These are phyloP conservation scores for Laupala kohalensis DNA, from an alignment of 1,140 invertebrate species.

Conservation along the genomic window DNA sequence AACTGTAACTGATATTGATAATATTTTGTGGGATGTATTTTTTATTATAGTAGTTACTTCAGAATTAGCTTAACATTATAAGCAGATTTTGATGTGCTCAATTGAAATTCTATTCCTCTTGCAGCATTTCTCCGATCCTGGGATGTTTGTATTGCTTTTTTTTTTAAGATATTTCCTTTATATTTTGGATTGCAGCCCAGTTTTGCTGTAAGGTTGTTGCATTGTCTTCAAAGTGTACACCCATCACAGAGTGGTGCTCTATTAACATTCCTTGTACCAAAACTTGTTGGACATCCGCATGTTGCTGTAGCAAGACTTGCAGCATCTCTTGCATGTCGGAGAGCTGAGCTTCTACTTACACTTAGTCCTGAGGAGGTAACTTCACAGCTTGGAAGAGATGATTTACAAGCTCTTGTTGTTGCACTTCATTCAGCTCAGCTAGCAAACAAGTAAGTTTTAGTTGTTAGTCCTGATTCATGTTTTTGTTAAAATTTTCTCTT, in stretches of 20 bases:
- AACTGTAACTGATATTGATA: no score
- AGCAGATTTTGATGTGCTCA: neutral
- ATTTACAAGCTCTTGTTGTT: conserved; percentile 40
- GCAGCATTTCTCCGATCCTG: no score
- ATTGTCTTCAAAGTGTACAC: conserved; percentile 52
- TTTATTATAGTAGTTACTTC: no score
- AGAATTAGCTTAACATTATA: neutral
- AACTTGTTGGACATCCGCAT: conserved; percentile 42
- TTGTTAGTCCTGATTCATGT: no score
- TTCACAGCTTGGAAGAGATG: conserved; percentile 41
- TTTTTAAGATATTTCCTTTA: no score
- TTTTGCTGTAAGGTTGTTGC: conserved; percentile 39
- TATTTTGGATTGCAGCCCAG: conserved; percentile 28
- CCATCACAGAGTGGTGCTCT: conserved; percentile 47
- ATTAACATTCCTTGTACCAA: conserved; percentile 42
- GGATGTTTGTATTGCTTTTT: neutral
- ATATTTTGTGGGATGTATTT: no score
- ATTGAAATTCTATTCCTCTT: neutral
- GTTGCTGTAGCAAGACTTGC: conserved; percentile 43
- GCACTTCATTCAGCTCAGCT: conserved; percentile 34
- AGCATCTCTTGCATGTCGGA: conserved; percentile 42
- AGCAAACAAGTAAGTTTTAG: conserved; percentile 35
- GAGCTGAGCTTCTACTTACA: conserved; percentile 48
- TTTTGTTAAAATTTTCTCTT: no score
- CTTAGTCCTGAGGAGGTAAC: conserved; percentile 33